A percentile compares a stretch with the other conserved stretches of the same genome.
Conservation (phyloP, 1,140 invertebrate species). For the Bombus superbus region DNA sequence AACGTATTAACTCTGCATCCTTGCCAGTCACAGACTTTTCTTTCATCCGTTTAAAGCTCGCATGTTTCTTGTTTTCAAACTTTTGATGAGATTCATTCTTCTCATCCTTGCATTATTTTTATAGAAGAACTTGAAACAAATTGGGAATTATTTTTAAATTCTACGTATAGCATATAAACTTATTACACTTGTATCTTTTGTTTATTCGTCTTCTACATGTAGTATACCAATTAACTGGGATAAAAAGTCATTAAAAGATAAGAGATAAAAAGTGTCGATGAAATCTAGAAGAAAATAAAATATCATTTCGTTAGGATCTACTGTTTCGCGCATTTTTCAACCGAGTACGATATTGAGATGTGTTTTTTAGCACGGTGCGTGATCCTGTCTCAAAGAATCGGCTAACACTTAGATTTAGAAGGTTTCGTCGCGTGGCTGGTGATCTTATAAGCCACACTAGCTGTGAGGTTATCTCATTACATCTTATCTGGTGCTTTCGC, state of each 20-base stretch:
- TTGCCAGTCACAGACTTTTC: background rate
- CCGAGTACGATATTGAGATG: constrained; percentile 38
- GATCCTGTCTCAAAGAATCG: constrained; percentile 59
- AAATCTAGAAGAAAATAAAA: background rate
- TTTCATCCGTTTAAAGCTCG: too few relatives aligned
- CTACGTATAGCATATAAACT: background rate
- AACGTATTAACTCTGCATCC: background rate
- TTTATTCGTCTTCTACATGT: background rate
- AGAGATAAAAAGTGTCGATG: background rate
- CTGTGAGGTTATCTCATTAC: constrained; percentile 80
- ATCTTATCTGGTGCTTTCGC: constrained; percentile 79
- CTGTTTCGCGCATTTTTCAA: background rate
- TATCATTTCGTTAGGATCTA: too few relatives aligned
- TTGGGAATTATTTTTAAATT: background rate
- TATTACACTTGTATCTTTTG: background rate
- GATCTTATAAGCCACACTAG: constrained; percentile 78
- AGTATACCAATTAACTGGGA: background rate
- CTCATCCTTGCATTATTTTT: too few relatives aligned
- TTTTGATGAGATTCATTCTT: too few relatives aligned
- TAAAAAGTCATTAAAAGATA: background rate
- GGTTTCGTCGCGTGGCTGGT: constrained; percentile 81
- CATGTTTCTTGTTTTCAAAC: too few relatives aligned
- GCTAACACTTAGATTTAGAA: constrained; percentile 79
- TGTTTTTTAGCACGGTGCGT: constrained; percentile 36
- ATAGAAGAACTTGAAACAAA: background rate